phyloP scores from a whole-genome alignment of 2,113 vertebrate genomes.

The Otolemur garnettii region DNA sequence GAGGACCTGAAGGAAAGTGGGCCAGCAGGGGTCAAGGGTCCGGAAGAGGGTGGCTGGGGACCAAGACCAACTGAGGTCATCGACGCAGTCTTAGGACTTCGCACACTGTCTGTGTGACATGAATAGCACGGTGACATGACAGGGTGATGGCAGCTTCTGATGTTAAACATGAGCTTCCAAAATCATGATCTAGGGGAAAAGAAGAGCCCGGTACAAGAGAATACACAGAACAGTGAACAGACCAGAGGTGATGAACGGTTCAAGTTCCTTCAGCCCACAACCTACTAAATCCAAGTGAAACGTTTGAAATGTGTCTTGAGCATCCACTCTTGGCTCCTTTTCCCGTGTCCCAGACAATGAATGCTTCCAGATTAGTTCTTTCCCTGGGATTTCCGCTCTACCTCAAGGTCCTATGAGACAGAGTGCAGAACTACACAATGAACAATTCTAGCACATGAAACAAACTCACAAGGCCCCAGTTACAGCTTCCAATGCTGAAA shows the following conservation, averaged over 20 bases:
- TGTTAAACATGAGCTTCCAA: not conserved
- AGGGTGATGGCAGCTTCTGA: rapidly evolving
- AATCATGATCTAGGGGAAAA: not conserved
- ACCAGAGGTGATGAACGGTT: not conserved
- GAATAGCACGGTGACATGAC: not conserved
- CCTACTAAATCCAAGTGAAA: not conserved
- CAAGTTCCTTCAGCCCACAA: not conserved
- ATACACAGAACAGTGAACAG: not conserved
- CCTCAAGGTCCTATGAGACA: not conserved
- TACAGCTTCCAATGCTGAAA: not conserved
- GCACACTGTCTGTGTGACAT: not conserved
- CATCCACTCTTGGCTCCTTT: not conserved
- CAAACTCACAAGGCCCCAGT: not conserved
- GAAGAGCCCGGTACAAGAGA: not conserved
- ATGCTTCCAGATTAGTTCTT: not conserved
- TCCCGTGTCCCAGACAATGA: not conserved
- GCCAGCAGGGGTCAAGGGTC: not conserved
- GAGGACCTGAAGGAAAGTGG: not conserved
- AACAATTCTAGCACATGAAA: not conserved
- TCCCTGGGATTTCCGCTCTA: not conserved
- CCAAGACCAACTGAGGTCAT: rapidly evolving
- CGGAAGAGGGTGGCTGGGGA: no score
- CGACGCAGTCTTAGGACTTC: not conserved
- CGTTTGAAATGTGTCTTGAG: rapidly evolving
- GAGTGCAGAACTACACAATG: not conserved